Percentiles rank a stretch among this genome's conserved stretches.
Conservation (phyloP, 2,888 invertebrate species). For the Trichogramma dendrolimi region DNA sequence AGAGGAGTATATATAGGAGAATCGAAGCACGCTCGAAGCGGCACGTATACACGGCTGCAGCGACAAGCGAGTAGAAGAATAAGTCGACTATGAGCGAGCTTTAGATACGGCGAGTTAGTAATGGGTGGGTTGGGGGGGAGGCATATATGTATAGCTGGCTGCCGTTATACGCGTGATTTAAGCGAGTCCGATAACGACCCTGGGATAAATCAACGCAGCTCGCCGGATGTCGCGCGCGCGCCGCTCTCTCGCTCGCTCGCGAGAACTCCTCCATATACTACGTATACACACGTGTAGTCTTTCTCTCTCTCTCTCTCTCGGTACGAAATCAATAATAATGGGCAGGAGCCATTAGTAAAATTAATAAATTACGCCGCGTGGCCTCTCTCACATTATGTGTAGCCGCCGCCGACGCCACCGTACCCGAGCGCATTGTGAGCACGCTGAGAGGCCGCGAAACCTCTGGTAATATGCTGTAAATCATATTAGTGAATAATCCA, state of each 20-base stretch:
- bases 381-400: constrained; percentile 48
- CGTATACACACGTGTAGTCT: constrained; percentile 9
- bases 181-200: constrained; percentile 48
- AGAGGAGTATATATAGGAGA: constrained; percentile 6
- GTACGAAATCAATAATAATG: constrained; percentile 52
- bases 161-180: constrained; percentile 44
- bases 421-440: constrained; percentile 46
- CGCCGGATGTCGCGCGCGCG: constrained; percentile 33
- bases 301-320: constrained; percentile 31
- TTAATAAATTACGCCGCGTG: constrained; percentile 50
- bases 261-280: constrained; percentile 7
- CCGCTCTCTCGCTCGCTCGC: constrained; percentile 41
- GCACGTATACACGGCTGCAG: not conserved
- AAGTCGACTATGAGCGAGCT: not conserved
- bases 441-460: constrained; percentile 31
- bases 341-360: constrained; percentile 53
- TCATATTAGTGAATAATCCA: constrained; percentile 54
- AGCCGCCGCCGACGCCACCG: not conserved
- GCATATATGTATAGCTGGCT: constrained; percentile 24
- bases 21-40: not conserved
- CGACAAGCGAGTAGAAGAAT: not conserved
- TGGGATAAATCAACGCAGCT: constrained; percentile 47
- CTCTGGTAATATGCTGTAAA: constrained; percentile 49
- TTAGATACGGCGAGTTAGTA: not conserved
- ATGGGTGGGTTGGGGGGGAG: not conserved